Conservation (phyloP, 2,113 vertebrate genomes). For the Anseranas semipalmata region DNA sequence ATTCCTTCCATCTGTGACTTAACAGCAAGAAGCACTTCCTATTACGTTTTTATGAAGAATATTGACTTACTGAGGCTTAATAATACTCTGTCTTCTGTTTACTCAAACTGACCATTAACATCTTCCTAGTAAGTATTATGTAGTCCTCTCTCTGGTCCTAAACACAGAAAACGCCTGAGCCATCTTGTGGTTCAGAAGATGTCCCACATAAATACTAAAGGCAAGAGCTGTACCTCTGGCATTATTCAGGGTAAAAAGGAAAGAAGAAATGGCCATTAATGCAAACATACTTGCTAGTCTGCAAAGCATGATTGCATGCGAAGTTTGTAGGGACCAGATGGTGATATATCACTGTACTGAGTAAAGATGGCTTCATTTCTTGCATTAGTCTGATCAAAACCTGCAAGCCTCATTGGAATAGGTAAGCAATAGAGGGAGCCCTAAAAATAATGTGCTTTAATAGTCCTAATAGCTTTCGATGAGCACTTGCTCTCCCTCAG, state of each 20-base stretch:
- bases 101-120: background rate
- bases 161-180: background rate
- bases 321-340: background rate
- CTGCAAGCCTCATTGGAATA: rapidly evolving
- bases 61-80: background rate
- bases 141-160: background rate
- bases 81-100: background rate
- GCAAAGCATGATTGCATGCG: background rate
- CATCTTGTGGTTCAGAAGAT: background rate
- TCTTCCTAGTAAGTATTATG: rapidly evolving
- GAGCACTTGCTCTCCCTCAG: background rate
- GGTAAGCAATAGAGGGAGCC: background rate
- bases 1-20: background rate
- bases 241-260: background rate
- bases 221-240: background rate
- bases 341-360: background rate
- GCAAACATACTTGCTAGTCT: background rate
- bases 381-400: background rate
- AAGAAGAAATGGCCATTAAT: background rate
- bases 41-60: background rate
- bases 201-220: background rate
- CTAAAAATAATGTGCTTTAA: background rate
- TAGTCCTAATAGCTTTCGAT: background rate
- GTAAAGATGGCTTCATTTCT: background rate
- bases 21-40: background rate